These are phyloP conservation scores for Chaunax sp. DNA, from an alignment of 2,797 vertebrate species.

Conservation along the genomic window DNA sequence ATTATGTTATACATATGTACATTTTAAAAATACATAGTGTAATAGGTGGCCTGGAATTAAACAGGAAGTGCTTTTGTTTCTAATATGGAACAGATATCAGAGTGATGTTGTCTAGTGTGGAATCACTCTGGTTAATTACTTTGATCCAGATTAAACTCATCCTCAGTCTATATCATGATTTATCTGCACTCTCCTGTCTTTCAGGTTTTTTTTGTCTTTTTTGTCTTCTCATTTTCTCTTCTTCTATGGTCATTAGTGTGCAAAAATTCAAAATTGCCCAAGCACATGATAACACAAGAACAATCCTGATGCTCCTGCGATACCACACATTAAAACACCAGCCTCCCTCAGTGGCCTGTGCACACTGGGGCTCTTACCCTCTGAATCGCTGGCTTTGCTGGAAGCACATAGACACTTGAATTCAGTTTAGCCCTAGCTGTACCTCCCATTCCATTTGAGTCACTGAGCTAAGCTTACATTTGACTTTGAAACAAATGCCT, in stretches of 20 bases:
- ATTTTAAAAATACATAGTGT: not conserved
- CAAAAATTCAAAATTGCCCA: too few species aligned
- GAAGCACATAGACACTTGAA: not conserved
- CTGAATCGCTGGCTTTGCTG: conserved; percentile 1
- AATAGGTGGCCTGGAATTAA: not conserved
- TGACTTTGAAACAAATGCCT: too few species aligned
- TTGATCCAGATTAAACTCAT: conserved; percentile 54
- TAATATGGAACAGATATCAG: not conserved
- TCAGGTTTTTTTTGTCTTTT: not conserved
- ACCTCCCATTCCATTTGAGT: not conserved
- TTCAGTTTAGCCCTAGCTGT: too few species aligned
- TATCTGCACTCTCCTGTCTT: not conserved
- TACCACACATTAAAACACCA: conserved; percentile 15
- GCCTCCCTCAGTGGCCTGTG: conserved; percentile 12
- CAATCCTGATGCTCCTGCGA: conserved; percentile 10
- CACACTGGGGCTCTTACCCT: not conserved
- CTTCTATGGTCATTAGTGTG: too few species aligned
- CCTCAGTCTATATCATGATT: conserved; percentile 44
- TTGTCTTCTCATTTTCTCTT: not conserved
- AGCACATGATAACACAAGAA: conserved; percentile 15
- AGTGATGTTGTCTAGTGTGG: conserved; percentile 9
- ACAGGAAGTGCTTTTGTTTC: not conserved
- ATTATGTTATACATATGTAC: not conserved
- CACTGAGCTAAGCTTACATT: not conserved
- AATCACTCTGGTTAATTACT: conserved; percentile 45